Evolutionary conservation across 2,797 vertebrate genomes (phyloP).

Genomic region (Protonibea diacanthus): DNA sequence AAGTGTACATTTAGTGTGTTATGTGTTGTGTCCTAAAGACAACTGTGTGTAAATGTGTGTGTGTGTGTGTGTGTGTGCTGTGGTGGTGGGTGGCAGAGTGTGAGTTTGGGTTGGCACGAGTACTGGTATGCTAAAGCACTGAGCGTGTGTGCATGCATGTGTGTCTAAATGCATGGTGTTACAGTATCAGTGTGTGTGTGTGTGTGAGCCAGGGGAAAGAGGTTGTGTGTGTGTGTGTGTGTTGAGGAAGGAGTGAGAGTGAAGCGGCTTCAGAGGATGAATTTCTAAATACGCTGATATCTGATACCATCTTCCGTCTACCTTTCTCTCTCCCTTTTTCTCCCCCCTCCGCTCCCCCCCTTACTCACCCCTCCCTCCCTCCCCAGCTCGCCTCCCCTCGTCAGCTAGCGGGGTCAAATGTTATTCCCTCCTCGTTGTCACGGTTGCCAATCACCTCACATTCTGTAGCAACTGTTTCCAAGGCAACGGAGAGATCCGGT

Average conservation of each 20-base stretch:
- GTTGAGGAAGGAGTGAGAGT: constrained; percentile 64
- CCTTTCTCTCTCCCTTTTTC: constrained; percentile 36
- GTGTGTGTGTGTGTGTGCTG: constrained; percentile 24
- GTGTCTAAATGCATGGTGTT: constrained; percentile 37
- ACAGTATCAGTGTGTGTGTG: constrained; percentile 48
- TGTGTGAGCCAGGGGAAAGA: constrained; percentile 40
- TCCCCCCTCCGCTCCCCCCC: neutral
- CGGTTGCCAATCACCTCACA: constrained; percentile 88
- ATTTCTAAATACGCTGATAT: constrained; percentile 71
- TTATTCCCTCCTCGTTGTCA: constrained; percentile 88
- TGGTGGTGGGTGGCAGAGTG: constrained; percentile 67
- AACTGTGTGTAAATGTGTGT: constrained; percentile 28
- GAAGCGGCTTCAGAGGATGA: constrained; percentile 68
- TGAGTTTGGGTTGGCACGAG: constrained; percentile 64
- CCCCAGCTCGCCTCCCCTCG: constrained; percentile 63
- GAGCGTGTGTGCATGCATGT: constrained; percentile 16
- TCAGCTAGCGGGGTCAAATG: constrained; percentile 87
- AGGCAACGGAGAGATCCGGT: constrained; percentile 87
- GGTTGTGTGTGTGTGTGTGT: constrained; percentile 46
- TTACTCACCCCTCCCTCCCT: neutral
- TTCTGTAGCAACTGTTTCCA: constrained; percentile 90
- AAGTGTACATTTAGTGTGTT: constrained; percentile 52
- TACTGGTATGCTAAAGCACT: constrained; percentile 53
- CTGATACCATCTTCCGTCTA: constrained; percentile 66
- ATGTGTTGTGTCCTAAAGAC: constrained; percentile 49